Evolutionary conservation across 2,113 vertebrate species (phyloP).

Genomic region (Zosterops pallidus): DNA sequence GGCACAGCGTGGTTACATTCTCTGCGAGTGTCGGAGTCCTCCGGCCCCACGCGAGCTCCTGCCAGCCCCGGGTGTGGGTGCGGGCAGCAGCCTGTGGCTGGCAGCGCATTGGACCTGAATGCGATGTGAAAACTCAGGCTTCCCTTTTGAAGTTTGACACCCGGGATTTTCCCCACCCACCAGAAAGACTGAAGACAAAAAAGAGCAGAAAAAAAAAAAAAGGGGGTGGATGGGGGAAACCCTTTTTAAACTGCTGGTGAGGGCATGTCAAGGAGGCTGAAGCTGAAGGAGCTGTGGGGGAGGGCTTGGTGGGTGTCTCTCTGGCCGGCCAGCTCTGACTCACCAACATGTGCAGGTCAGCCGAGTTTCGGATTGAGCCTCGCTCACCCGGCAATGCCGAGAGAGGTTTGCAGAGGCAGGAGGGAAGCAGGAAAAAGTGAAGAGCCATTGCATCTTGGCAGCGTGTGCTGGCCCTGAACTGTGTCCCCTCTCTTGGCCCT

Average conservation of each 20-base stretch:
- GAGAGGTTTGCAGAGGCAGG: neutral
- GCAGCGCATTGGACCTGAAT: constrained; percentile 60
- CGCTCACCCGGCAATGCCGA: accelerated
- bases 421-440: neutral
- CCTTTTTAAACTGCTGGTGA: constrained; percentile 45
- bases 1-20: neutral
- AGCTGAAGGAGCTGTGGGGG: constrained; percentile 25
- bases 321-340: constrained; percentile 5
- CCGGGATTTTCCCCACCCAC: constrained; percentile 75
- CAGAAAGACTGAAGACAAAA: constrained; percentile 30
- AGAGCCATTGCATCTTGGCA: neutral
- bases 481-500: neutral
- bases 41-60: neutral
- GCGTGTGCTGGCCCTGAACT: too few relatives aligned
- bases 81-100: constrained; percentile 43
- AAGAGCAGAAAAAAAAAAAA: neutral
- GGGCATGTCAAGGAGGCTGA: neutral
- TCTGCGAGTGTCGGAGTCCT: accelerated
- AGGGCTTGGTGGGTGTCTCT: neutral
- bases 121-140: constrained; percentile 69
- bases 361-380: neutral
- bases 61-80: constrained; percentile 50
- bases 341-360: neutral
- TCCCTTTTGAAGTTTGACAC: constrained; percentile 77
- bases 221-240: neutral